A percentile compares a stretch with the other conserved stretches of the same genome.
Conservation (phyloP, 2,888 invertebrate species). For the Copidosoma aretas region DNA sequence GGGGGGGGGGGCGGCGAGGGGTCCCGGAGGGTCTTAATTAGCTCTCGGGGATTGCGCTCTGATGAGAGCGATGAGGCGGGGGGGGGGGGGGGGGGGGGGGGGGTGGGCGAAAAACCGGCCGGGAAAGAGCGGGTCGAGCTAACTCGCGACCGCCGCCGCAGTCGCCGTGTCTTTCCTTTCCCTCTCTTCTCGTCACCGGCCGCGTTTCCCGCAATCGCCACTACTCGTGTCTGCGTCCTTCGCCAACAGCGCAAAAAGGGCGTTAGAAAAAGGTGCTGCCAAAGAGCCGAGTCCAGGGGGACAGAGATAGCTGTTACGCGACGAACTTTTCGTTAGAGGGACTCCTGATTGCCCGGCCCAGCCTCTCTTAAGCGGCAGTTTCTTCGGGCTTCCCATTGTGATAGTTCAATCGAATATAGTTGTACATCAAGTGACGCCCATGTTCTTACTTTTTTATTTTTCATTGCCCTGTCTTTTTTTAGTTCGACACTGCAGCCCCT, state of each 20-base stretch:
- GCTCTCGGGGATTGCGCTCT: constrained; percentile 38
- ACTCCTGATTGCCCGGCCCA: neutral
- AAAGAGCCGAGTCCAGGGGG: too few relatives aligned
- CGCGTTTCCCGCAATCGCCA: neutral
- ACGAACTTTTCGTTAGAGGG: too few relatives aligned
- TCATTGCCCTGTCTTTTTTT: neutral
- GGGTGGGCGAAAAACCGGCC: constrained; percentile 50
- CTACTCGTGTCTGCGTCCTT: neutral
- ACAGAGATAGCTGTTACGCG: too few relatives aligned
- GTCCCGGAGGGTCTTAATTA: constrained; percentile 40
- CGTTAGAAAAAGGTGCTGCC: too few relatives aligned
- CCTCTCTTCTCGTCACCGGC: neutral
- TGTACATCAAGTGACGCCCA: neutral
- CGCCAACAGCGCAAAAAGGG: too few relatives aligned
- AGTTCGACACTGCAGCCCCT: neutral
- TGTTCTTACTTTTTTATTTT: neutral
- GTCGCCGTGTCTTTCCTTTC: too few relatives aligned
- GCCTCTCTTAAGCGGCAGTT: neutral
- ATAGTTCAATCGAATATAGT: too few relatives aligned
- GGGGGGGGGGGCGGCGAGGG: constrained; percentile 25
- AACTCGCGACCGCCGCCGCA: neutral
- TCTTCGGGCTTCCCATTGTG: too few relatives aligned
- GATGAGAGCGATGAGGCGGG: constrained; percentile 33
- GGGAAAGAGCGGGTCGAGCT: constrained; percentile 45
- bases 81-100: constrained; percentile 14